Conservation (phyloP, 92 coral and sea anemone genomes). For the Zoanthus sansibaricus region DNA sequence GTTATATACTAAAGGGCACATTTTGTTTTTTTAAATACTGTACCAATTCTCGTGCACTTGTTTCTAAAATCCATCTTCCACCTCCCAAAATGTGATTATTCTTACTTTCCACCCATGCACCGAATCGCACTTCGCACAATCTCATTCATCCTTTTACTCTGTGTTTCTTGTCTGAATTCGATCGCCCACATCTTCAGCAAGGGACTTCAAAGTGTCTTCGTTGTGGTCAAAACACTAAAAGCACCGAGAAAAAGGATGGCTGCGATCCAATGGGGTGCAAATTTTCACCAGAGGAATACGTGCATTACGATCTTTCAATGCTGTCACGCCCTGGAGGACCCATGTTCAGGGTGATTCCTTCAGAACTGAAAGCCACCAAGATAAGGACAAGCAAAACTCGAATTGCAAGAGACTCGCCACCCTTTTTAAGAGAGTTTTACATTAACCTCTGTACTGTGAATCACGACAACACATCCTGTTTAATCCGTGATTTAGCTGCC, state of each 20-base stretch:
- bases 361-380: slow-evolving; percentile 8
- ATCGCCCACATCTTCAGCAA: slow-evolving; percentile 51
- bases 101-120: slow-evolving; percentile 21
- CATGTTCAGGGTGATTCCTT: slow-evolving; percentile 68
- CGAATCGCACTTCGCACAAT: background rate
- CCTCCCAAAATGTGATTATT: background rate
- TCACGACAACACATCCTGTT: slow-evolving; percentile 84
- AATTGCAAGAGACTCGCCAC: slow-evolving; percentile 50
- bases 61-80: background rate
- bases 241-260: slow-evolving; percentile 66
- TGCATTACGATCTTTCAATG: slow-evolving; percentile 65
- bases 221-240: slow-evolving; percentile 72
- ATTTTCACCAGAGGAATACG: slow-evolving; percentile 49
- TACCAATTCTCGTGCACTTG: background rate
- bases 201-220: slow-evolving; percentile 75
- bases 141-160: background rate
- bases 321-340: slow-evolving; percentile 81
- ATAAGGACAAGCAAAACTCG: background rate
- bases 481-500: background rate
- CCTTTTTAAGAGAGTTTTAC: slow-evolving; percentile 38
- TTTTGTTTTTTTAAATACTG: background rate
- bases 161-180: background rate
- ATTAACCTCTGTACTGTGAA: slow-evolving; percentile 75
- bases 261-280: slow-evolving; percentile 63
- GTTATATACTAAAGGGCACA: background rate